Conservation (phyloP, 1,140 invertebrate species). For the Penaeus indicus region DNA sequence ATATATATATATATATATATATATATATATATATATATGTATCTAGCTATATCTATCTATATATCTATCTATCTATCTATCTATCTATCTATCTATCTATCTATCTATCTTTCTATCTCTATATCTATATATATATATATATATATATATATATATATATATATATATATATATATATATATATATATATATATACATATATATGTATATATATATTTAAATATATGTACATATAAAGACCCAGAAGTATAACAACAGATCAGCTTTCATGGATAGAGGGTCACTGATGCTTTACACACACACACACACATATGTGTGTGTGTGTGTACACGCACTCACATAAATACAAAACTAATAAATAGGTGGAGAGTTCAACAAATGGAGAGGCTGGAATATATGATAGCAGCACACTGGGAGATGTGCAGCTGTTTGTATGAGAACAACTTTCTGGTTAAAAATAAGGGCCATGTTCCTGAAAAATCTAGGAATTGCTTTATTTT, state of each 20-base stretch:
- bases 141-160: background rate
- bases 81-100: background rate
- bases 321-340: background rate
- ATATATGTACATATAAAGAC: conserved; percentile 7
- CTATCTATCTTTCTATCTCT: background rate
- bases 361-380: too few species aligned
- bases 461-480: too few species aligned
- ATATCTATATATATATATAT: background rate
- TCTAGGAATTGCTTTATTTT: too few species aligned
- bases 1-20: conserved; percentile 11
- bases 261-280: too few species aligned
- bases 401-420: too few species aligned
- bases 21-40: conserved; percentile 7
- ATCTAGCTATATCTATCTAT: background rate
- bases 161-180: background rate
- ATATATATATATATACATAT: conserved; percentile 11
- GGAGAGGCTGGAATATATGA: too few species aligned
- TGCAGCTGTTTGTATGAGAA: too few species aligned
- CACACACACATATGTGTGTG: too few species aligned
- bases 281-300: too few species aligned
- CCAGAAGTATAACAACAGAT: too few species aligned
- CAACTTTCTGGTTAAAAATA: too few species aligned
- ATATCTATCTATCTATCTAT: background rate
- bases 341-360: too few species aligned
- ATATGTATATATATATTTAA: background rate